Percentiles rank a stretch among this genome's conserved stretches.
Evolutionary conservation across 2,888 invertebrate genomes (phyloP).

Genomic region (Hofmannophila pseudospretella): DNA sequence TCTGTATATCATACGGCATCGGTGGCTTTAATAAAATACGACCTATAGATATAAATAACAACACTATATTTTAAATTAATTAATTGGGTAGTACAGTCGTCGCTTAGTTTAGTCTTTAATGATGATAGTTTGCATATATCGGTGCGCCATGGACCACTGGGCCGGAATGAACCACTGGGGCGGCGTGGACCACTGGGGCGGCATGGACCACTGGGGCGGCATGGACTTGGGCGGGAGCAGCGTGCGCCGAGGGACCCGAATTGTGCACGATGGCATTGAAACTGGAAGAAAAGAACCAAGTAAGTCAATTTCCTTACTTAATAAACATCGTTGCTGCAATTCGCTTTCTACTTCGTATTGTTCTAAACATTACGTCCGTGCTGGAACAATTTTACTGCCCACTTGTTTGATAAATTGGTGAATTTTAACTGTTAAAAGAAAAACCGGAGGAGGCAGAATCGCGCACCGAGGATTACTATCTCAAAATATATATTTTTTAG

Average conservation of each 20-base stretch:
- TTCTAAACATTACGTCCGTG: too few relatives aligned
- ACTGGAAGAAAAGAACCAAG: slow-evolving; percentile 34
- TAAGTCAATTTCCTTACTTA: too few relatives aligned
- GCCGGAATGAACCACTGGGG: neutral
- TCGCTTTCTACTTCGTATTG: too few relatives aligned
- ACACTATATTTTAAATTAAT: slow-evolving; percentile 36
- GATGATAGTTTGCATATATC: slow-evolving; percentile 24
- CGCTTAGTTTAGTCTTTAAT: slow-evolving; percentile 27
- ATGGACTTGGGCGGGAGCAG: slow-evolving; percentile 35
- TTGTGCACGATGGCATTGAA: slow-evolving; percentile 69
- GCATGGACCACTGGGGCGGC: slow-evolving; percentile 30
- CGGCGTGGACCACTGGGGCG: slow-evolving; percentile 21
- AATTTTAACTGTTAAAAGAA: too few relatives aligned
- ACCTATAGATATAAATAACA: slow-evolving; percentile 33
- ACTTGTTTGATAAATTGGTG: too few relatives aligned
- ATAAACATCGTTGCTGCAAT: too few relatives aligned
- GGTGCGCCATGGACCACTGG: neutral
- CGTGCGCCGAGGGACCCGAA: slow-evolving; percentile 51
- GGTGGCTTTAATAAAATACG: too few relatives aligned
- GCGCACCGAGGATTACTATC: too few relatives aligned
- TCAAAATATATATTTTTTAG: too few relatives aligned
- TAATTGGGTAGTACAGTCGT: slow-evolving; percentile 28
- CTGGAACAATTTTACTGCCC: too few relatives aligned
- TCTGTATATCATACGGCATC: neutral
- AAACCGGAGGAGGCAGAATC: too few relatives aligned